Conservation (phyloP, 2,797 vertebrate species). For the Perodicticus potto region DNA sequence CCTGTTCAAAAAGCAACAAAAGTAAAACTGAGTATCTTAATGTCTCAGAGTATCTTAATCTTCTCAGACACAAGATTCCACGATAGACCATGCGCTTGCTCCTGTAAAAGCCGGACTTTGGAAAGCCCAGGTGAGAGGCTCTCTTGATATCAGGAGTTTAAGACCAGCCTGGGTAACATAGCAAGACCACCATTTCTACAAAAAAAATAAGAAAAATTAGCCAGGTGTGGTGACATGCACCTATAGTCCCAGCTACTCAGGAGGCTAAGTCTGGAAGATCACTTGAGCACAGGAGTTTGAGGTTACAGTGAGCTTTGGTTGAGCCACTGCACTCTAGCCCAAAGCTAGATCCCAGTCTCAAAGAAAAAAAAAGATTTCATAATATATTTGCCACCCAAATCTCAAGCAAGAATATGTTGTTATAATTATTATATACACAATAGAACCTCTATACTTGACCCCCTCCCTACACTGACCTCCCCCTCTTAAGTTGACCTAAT, state of each 20-base stretch:
- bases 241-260: background rate
- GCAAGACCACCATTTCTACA: background rate
- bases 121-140: background rate
- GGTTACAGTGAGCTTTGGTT: background rate
- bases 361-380: background rate
- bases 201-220: background rate
- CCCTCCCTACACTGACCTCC: no score
- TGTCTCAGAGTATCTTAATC: background rate
- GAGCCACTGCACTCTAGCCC: background rate
- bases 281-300: background rate
- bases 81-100: background rate
- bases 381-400: conserved; percentile 4
- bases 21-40: background rate
- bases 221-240: background rate
- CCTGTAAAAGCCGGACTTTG: background rate
- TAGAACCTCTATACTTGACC: no score
- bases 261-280: background rate
- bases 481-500: no score
- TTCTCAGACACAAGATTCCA: background rate
- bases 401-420: conserved; percentile 25
- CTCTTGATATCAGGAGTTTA: background rate
- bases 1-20: background rate
- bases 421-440: background rate
- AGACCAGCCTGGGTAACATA: background rate
- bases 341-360: background rate